Evolutionary conservation across 2,797 vertebrate genomes (phyloP), one percentile per base, ranked within the genome.

Genomic region (Enoplosus armatus): DNA sequence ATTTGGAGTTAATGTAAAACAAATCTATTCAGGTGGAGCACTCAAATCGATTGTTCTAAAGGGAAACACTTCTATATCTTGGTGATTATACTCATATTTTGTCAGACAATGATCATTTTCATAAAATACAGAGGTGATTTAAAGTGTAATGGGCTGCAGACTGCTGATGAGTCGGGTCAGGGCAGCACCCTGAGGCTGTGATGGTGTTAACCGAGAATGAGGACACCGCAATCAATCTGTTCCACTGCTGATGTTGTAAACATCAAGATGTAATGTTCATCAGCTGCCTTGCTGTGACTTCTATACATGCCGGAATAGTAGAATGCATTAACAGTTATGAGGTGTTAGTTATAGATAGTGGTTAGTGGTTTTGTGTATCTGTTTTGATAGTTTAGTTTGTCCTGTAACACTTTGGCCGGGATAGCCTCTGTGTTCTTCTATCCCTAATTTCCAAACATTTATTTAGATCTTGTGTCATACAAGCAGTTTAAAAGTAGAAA

Each of bases 211-310:
- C 71, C 77, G 63, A 71, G 72, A 90, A 87, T 77, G 78, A 78
- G 87, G 84, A 68, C 80, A 85, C 55, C 7, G 50, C 29, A 80
- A 87, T 90, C 85, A 86, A 87, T 90, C 54, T 72, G 84, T 73
- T 76, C 79, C 70, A 72, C 67, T 63, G 75, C 72, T 70, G 63
- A 24, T 56, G 67, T 51, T 62, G 43, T 29, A 6, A 24, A 60
- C 37, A 47, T 48, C 53, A 24, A 75, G 53, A 72, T 54, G 26
- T 54, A 5, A 18, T 51, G 26, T 59, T 8, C 11, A 4, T 50
- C 53, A 6, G 50, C 2, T n/a, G 9, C 35, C 29, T 33, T 14
- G 47, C n/a, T 67, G 51, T 39, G 31, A 67, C 37, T 5, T 56
- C 62, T 74, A 2, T 53, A 15, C 3, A 35, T 50, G 47, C 11